Base-by-base conservation (phyloP, 2,797 vertebrate species). In the Bryconaethiops microstoma region DNA sequence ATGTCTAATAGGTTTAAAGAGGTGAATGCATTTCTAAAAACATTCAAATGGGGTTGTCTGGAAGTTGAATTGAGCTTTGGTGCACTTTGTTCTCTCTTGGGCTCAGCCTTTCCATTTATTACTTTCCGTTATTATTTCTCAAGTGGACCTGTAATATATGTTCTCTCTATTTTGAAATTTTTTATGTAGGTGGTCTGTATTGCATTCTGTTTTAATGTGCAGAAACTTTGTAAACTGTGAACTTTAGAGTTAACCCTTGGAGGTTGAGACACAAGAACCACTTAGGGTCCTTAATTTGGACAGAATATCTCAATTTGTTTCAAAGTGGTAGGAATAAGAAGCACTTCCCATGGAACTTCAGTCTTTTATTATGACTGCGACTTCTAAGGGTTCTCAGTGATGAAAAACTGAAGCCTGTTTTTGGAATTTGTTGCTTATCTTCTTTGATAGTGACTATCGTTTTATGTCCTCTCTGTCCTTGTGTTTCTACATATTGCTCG, bases 31-130 rank as follows among this genome's bases (percentile, higher is more conserved):
- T 52, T 59, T 21, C 29, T 17, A 40, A 60, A 57, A 23, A 12
- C 9, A 57, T 19, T 35, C 35, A 77, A 64, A 68, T 21, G 19
- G 39, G 42, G 54, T 63, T 65, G 63, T 5, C 23, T 42, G 48
- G 17, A 71, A 77, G 57, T 68, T 64, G 73, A 55, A 71, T 59
- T 10, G 48, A 54, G 29, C 23, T 70, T 76, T 71, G 25, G 8
- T 71, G 42, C 73, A 5, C 50, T 70, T 40, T 67, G 50, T 57
- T 57, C 74, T 59, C n/a, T 65, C 48, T 23, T 16, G 55, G 68
- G 57, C 13, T 76, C n/a, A 1, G 8, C 45, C 40, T 80, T 52
- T 29, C 42, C 42, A 21, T 63, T 76, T 64, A 55, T 71, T 72
- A 35, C 52, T 73, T 57, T 40, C 29, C 29, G 6, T 55, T 42